A percentile compares a stretch with the other conserved stretches of the same genome.
Conservation (phyloP, 2,888 invertebrate genomes). For the Pteria penguin region DNA sequence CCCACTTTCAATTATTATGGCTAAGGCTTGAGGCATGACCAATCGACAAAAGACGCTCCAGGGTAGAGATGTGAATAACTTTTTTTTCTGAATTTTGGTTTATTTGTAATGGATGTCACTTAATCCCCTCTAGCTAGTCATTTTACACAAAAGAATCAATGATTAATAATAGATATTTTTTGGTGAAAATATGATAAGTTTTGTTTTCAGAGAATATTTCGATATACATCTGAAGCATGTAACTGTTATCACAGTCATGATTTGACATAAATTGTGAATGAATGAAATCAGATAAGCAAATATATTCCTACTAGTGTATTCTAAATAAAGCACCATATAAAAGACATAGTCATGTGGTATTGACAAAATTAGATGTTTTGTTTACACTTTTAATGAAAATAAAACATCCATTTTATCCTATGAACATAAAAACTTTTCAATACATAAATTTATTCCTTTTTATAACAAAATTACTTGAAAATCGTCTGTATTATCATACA, state of each 20-base stretch:
- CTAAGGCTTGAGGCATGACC: background rate
- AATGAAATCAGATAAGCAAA: background rate
- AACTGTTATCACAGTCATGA: background rate
- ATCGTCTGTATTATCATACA: too few species aligned
- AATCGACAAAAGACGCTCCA: conserved; percentile 1
- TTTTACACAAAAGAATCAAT: background rate
- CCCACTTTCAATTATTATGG: conserved; percentile 40
- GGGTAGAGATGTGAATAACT: background rate
- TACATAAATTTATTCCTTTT: too few species aligned
- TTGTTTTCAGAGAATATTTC: background rate
- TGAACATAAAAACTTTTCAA: too few species aligned
- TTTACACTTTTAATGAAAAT: too few species aligned
- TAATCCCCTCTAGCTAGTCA: background rate
- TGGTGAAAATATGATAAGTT: background rate
- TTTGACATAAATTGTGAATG: background rate
- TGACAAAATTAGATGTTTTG: too few species aligned
- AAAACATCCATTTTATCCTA: too few species aligned
- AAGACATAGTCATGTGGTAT: too few species aligned
- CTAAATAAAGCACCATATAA: too few species aligned
- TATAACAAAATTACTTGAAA: too few species aligned
- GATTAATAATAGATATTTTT: background rate
- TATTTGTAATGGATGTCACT: background rate
- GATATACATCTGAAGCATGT: background rate
- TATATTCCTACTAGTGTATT: too few species aligned
- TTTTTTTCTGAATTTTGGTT: background rate